Base-by-base conservation (phyloP, 2,888 invertebrate species). In the Agrypnus murinus region DNA sequence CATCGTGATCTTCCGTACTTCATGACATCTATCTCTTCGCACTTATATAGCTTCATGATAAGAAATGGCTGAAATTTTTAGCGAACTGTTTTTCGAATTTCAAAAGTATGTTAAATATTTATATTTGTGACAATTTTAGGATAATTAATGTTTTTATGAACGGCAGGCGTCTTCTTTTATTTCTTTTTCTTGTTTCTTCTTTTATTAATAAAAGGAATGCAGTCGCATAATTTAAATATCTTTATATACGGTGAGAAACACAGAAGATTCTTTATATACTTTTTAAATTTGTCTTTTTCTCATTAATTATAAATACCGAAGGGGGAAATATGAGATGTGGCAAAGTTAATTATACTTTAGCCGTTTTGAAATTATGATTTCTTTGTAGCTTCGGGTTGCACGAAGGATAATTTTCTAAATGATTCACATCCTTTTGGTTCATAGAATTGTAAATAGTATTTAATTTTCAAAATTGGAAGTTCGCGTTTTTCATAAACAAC, bases 241-340 rank as follows among this genome's bases (percentile, higher is more conserved):
- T 46, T 46, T 46, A 46, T 19, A 15, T 43, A 43, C 43, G 12
- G 43, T 19, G 46, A 34, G 17, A 55, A 17, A 36, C 17, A 55
- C 4, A 55, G 25, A 36, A 55, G 12, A 55, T 10, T 10, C 19
- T 32, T 45, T 60, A 31, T 45, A 58, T 53, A 43, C 25, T 64
- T 64, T 25, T 55, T 19, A 57, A 57, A 57, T 57, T 65, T 65
- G 55, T 65, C 38, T 40, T 43, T 59, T 14, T 31, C 34, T 66
- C 66, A 66, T 66, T 59, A 58, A 58, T 66, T 58, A 58, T 59
- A 46, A 40, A 58, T 59, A 48, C 46, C 66, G 45, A 57, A 46
- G 31, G 57, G 32, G 57, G 48, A 19, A 48, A 62, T 19, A 62
- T 62, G 50, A 50, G 50, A 50, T 50, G 50, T 50, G 12, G 50